Conservation (phyloP, 2,113 vertebrate species). For the Erythrocebus patas region DNA sequence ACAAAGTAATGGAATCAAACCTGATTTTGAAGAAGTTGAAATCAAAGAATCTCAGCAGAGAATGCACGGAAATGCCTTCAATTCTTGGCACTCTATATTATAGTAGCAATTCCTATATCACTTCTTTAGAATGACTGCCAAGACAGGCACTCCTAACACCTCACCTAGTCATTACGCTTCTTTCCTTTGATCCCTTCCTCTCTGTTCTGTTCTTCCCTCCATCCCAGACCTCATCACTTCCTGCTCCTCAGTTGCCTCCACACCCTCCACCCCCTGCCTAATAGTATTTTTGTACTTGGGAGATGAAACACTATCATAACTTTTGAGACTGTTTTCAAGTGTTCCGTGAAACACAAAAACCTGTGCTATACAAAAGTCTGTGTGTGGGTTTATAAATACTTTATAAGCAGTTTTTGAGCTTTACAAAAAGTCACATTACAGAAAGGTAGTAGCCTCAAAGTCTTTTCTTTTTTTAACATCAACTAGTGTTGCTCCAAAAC, state of each 20-base stretch:
- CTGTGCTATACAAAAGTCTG: neutral
- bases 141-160: fast-evolving
- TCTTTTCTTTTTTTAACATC: neutral
- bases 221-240: neutral
- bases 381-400: neutral
- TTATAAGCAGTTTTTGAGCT: neutral
- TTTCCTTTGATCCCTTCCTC: neutral
- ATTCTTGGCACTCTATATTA: neutral
- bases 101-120: neutral
- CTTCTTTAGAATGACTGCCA: neutral
- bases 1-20: neutral
- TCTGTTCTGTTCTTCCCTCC: neutral
- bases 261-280: neutral
- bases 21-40: neutral
- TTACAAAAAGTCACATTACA: neutral
- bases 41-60: neutral
- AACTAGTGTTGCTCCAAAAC: neutral
- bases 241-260: neutral
- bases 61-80: neutral
- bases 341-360: neutral
- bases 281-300: neutral
- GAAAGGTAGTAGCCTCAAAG: neutral
- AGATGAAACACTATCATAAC: neutral
- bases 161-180: neutral
- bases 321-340: neutral